Base-by-base conservation (phyloP, 2,113 vertebrate genomes). In the Nanorana parkeri region DNA sequence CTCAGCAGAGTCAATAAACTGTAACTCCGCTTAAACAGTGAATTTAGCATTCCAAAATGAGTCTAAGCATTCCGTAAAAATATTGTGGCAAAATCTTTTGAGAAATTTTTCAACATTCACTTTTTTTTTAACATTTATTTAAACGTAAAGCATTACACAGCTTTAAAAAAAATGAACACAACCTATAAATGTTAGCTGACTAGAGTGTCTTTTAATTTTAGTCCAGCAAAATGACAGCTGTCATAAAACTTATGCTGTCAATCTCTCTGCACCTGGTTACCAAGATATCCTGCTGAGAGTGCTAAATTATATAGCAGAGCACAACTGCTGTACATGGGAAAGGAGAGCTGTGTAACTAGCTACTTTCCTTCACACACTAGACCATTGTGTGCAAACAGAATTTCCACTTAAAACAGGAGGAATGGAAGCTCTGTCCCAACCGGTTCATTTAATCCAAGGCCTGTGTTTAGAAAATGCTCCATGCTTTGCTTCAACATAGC, bases 221-320 rank as follows among this genome's bases (percentile, higher is more conserved):
- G 80, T 76, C 80, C 52, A 17, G 80, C 24, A 83, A 75, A 83
- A 75, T 83, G 80, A 83, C 80, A 83, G 80, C 80, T 83, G 80
- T 66, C 69, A 83, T 83, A 83, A 83, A 83, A 83, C 71, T 75
- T 83, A 66, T 72, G 28, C 71, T 83, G 80, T 83, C 80, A 83
- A 83, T 83, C 80, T 76, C 23, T 83, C 80, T 83, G 80, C 80
- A 83, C 80, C 80, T 83, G 80, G 80, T 83, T 83, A 83, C 80
- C 80, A 68, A 17, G 29, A 83, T 83, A 83, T 21, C 80, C 80
- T 76, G 80, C 80, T 83, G 80, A 41, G 80, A 76, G 71, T 32
- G 73, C 63, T 68, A 74, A 83, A 72, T 76, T 75, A 83, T 83
- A 76, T 75, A 76, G 80, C 80, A 83, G 80, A 83, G 65, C 68